These are phyloP conservation scores for Rallus crepitans DNA, from an alignment of 2,797 vertebrate species.

Conservation along the genomic window DNA sequence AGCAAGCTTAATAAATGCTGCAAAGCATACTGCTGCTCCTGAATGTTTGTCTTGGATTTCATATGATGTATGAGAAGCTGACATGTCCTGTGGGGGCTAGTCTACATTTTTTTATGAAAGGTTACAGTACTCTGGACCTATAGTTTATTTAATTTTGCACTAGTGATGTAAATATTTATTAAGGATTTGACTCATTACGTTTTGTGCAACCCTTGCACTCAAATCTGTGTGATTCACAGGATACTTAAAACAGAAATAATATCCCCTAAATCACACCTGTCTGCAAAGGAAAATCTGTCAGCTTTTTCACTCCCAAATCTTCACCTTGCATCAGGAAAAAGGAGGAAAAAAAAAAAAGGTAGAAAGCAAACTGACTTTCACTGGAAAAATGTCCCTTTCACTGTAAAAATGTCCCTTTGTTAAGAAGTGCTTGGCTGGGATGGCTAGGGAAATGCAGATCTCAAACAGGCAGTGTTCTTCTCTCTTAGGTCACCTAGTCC, in stretches of 20 bases:
- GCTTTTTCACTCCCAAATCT: constrained; percentile 27
- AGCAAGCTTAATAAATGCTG: constrained; percentile 42
- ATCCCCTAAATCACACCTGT: constrained; percentile 29
- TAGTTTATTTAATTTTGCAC: constrained; percentile 55
- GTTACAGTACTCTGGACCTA: constrained; percentile 18
- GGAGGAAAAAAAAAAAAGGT: accelerated
- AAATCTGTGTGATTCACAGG: constrained; percentile 1
- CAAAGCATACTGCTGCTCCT: constrained; percentile 2
- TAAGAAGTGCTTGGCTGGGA: not conserved
- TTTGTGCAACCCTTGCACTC: constrained; percentile 14
- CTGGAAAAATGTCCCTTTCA: not conserved
- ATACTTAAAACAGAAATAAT: constrained; percentile 34
- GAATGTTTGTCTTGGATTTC: constrained; percentile 58
- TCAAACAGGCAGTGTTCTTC: not conserved
- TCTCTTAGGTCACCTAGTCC: not conserved
- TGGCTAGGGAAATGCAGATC: not conserved
- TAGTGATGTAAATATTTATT: constrained; percentile 56
- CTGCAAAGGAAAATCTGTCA: constrained; percentile 9
- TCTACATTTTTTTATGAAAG: constrained; percentile 59
- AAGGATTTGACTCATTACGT: constrained; percentile 43
- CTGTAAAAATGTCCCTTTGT: constrained; percentile 16
- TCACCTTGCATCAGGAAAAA: not conserved
- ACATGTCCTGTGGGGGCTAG: constrained; percentile 4
- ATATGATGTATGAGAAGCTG: constrained; percentile 37
- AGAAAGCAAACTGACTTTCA: not conserved